phyloP scores from a whole-genome alignment of 2,797 vertebrate species.

The Thaleichthys pacificus region DNA sequence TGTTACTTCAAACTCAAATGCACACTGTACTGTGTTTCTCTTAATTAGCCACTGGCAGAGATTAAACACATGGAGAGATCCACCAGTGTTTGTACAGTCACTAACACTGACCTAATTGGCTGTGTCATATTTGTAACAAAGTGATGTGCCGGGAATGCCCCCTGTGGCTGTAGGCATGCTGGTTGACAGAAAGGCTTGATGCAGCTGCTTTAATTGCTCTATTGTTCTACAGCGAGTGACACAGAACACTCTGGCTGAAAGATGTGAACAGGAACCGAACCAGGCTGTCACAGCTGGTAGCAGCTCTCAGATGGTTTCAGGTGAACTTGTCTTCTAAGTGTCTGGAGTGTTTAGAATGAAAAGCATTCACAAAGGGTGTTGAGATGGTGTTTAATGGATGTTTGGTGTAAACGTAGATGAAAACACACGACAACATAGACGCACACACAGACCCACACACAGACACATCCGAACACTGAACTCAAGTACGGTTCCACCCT shows the following conservation, averaged over 20 bases:
- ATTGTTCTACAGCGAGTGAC: conserved; percentile 29
- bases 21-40: conserved; percentile 15
- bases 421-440: neutral
- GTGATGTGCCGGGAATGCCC: conserved; percentile 22
- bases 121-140: conserved; percentile 48
- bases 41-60: conserved; percentile 36
- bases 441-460: neutral
- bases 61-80: neutral
- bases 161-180: conserved; percentile 30
- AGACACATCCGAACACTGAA: conserved; percentile 27
- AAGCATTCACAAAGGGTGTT: conserved; percentile 10
- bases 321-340: conserved; percentile 23
- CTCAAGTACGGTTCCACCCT: conserved; percentile 48
- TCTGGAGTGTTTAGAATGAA: neutral
- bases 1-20: too few relatives aligned
- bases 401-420: neutral
- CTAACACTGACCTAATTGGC: conserved; percentile 43
- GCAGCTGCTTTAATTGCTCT: conserved; percentile 44
- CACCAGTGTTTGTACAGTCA: conserved; percentile 33
- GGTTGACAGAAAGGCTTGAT: conserved; percentile 34
- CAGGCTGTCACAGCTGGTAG: conserved; percentile 2
- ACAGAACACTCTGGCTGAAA: conserved; percentile 28
- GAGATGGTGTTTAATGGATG: neutral
- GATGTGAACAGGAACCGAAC: conserved; percentile 19
- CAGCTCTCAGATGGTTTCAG: conserved; percentile 8